A percentile compares a stretch with the other conserved stretches of the same genome.
Conservation (phyloP, 2,113 vertebrate species). For the Sciurus niger region DNA sequence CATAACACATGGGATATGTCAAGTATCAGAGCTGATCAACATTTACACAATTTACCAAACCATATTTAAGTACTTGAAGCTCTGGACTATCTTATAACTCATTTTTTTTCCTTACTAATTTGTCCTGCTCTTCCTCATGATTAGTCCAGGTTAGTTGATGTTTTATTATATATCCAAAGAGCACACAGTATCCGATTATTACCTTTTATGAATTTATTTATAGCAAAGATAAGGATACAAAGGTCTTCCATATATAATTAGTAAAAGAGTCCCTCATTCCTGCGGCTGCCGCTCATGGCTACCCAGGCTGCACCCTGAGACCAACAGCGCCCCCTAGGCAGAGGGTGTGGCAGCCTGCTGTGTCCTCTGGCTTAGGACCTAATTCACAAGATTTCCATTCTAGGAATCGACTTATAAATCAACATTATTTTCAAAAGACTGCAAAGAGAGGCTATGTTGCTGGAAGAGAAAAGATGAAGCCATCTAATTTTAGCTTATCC, state of each 20-base stretch:
- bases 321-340: not conserved
- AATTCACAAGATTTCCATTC: not conserved
- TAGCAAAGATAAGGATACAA: too few species aligned
- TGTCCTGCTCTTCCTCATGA: not conserved
- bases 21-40: not conserved
- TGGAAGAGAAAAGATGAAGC: conserved; percentile 14
- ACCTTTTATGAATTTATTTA: conserved; percentile 14
- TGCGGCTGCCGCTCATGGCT: not conserved
- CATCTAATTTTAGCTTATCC: conserved; percentile 18
- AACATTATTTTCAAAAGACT: conserved; percentile 44
- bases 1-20: not conserved
- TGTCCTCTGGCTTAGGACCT: not conserved
- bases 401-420: not conserved
- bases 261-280: too few species aligned
- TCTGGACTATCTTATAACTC: not conserved
- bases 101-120: not conserved
- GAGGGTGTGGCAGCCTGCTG: fast-evolving
- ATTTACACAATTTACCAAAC: conserved; percentile 18
- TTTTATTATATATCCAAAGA: not conserved
- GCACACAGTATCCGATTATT: not conserved
- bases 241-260: not conserved
- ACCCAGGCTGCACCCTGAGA: fast-evolving
- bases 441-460: not conserved
- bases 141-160: not conserved
- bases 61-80: not conserved